A percentile compares a stretch with the other conserved stretches of the same genome.
These are phyloP conservation scores for Eumacrocentrus americanus DNA, from an alignment of 2,888 invertebrate species.

Conservation along the genomic window DNA sequence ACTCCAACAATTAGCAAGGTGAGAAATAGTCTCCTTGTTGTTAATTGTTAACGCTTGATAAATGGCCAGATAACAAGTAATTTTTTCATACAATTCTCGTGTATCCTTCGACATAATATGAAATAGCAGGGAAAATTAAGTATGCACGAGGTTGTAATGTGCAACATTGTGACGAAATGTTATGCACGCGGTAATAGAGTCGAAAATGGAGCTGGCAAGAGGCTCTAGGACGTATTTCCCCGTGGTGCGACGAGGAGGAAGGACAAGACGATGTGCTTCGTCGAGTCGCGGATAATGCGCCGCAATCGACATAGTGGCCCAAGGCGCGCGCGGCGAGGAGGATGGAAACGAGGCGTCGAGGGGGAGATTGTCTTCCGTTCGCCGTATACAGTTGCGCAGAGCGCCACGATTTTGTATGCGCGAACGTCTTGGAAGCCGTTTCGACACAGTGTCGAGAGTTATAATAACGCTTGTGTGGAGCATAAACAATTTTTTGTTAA, in stretches of 20 bases:
- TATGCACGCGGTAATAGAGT: background rate
- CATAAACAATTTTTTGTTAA: background rate
- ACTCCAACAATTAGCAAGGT: slow-evolving; percentile 4
- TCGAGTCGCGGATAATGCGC: slow-evolving; percentile 24
- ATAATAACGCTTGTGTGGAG: no score
- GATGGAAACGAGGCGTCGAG: background rate
- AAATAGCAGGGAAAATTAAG: background rate
- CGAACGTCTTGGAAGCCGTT: slow-evolving; percentile 14
- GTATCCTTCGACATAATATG: background rate
- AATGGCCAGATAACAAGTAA: background rate
- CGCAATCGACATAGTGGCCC: slow-evolving; percentile 23
- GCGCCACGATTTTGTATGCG: slow-evolving; percentile 17
- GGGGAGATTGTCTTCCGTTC: slow-evolving; percentile 23
- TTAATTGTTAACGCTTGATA: slow-evolving; percentile 8
- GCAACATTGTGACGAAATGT: background rate
- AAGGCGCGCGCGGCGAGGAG: background rate
- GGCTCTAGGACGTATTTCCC: slow-evolving; percentile 11
- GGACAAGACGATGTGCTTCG: slow-evolving; percentile 22
- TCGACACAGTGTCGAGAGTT: background rate
- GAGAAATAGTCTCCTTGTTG: background rate
- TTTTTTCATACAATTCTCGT: background rate
- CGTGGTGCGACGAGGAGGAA: background rate
- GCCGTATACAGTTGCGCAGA: slow-evolving; percentile 16
- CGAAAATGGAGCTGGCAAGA: slow-evolving; percentile 11
- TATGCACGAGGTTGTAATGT: background rate